Conservation (phyloP, 2,797 vertebrate genomes). For the Enteromius anoplus region DNA sequence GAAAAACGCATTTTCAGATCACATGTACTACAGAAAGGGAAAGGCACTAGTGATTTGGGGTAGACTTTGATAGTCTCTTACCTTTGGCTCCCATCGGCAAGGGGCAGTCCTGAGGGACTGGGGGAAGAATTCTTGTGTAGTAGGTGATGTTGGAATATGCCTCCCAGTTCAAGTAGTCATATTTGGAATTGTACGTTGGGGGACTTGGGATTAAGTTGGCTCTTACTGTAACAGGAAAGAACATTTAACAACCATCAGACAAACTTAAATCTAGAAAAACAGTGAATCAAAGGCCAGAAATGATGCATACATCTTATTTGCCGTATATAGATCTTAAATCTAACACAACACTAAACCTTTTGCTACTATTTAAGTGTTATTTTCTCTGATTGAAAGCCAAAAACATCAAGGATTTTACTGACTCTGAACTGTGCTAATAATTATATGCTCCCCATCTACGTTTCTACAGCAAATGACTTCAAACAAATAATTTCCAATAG, state of each 20-base stretch:
- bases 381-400: constrained; percentile 3
- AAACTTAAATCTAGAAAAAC: not conserved
- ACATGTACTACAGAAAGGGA: not conserved
- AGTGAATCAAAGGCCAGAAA: not conserved
- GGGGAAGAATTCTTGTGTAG: constrained; percentile 89
- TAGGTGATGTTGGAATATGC: constrained; percentile 88
- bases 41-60: not conserved
- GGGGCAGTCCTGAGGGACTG: constrained; percentile 88
- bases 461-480: not conserved
- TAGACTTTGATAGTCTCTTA: constrained; percentile 60
- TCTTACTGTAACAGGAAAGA: constrained; percentile 74
- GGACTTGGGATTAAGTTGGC: constrained; percentile 90
- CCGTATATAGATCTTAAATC: not conserved
- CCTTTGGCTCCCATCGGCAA: constrained; percentile 91
- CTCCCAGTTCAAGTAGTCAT: constrained; percentile 93
- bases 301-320: not conserved
- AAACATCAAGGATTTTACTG: not conserved
- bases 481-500: not conserved
- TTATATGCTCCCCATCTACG: not conserved
- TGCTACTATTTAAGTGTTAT: not conserved
- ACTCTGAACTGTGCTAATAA: not conserved
- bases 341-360: not conserved
- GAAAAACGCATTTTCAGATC: not conserved
- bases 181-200: constrained; percentile 89
- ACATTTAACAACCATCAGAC: not conserved